A percentile compares a stretch with the other conserved stretches of the same genome.
Evolutionary conservation across 2,113 vertebrate genomes (phyloP).

Genomic region (Neodontobutis hainanensis): DNA sequence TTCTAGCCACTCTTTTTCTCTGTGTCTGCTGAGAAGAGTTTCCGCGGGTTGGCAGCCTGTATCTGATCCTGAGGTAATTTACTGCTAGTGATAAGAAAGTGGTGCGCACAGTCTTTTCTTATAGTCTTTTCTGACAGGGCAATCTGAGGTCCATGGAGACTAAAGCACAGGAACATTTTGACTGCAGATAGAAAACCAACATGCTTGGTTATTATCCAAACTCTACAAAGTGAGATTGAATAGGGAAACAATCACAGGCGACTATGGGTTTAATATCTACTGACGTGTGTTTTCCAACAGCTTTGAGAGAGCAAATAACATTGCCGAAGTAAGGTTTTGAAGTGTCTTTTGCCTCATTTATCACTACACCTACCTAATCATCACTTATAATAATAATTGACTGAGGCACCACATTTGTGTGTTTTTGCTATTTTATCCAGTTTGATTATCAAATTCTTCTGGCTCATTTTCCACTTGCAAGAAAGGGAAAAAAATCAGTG

Average conservation of each 20-base stretch:
- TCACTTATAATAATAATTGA: background rate
- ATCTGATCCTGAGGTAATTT: constrained; percentile 78
- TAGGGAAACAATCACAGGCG: constrained; percentile 37
- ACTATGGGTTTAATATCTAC: constrained; percentile 37
- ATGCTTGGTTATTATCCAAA: constrained; percentile 40
- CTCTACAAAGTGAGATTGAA: constrained; percentile 45
- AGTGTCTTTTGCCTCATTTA: constrained; percentile 14
- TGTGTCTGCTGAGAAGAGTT: constrained; percentile 63
- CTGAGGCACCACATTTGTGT: constrained; percentile 4
- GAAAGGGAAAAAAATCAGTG: background rate
- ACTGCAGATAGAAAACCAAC: constrained; percentile 36
- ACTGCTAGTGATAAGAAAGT: constrained; percentile 76
- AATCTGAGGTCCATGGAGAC: constrained; percentile 53
- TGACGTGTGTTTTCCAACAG: constrained; percentile 16
- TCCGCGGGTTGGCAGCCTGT: constrained; percentile 73
- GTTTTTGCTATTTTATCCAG: constrained; percentile 20
- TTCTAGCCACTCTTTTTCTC: constrained; percentile 30
- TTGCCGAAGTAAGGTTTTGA: background rate
- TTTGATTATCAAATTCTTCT: constrained; percentile 16
- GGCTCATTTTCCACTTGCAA: constrained; percentile 4
- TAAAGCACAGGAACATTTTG: constrained; percentile 55
- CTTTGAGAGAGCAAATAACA: constrained; percentile 17
- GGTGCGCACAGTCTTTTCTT: constrained; percentile 64
- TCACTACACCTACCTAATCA: constrained; percentile 23
- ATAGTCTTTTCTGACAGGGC: constrained; percentile 68